A percentile compares a stretch with the other conserved stretches of the same genome.
phyloP scores from a whole-genome alignment of 2,113 vertebrate genomes.

The Hypocryptadius cinnamomeus region DNA sequence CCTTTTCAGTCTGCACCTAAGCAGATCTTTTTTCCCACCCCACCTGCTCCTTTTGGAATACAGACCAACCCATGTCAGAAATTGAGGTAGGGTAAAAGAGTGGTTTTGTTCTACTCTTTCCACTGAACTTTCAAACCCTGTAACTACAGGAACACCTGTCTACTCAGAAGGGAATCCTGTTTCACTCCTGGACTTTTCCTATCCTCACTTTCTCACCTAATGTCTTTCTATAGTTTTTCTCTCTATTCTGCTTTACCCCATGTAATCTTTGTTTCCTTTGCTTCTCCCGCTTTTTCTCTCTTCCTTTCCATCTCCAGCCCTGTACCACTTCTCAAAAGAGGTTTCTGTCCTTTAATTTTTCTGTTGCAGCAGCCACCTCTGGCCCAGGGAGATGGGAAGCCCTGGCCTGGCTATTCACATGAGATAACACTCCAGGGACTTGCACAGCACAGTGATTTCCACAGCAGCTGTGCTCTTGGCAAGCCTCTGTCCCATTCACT shows the following conservation, averaged over 20 bases:
- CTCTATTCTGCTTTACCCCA: background rate
- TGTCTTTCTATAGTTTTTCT: background rate
- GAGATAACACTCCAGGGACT: background rate
- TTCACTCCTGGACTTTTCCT: background rate
- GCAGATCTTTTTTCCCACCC: background rate
- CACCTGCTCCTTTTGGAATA: background rate
- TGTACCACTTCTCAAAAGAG: background rate
- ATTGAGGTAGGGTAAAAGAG: background rate
- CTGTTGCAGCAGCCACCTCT: background rate
- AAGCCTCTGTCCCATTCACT: background rate
- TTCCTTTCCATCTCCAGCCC: background rate
- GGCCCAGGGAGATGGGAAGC: background rate
- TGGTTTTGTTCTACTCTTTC: background rate
- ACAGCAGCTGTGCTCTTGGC: background rate
- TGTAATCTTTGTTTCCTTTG: background rate
- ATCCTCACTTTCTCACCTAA: background rate
- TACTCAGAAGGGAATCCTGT: background rate
- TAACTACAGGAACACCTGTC: background rate
- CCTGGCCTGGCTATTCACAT: background rate
- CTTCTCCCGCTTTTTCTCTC: background rate
- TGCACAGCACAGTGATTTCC: background rate
- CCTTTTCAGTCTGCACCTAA: background rate
- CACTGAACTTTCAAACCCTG: background rate
- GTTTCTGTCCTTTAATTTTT: background rate
- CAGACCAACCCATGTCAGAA: background rate